Conservation (phyloP, 2,888 invertebrate genomes). For the Chrysolina americana region DNA sequence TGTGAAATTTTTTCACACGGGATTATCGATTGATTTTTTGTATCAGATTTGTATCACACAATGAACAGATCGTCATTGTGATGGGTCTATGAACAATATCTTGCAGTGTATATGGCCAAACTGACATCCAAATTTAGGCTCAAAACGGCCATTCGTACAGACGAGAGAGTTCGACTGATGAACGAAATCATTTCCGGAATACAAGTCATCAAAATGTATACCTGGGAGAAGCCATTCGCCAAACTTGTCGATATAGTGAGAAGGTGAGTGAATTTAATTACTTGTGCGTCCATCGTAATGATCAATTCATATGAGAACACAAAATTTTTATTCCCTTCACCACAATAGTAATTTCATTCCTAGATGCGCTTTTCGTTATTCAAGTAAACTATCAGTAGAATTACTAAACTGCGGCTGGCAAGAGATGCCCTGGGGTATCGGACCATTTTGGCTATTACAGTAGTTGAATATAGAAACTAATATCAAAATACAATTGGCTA, state of each 20-base stretch:
- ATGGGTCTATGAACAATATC: not conserved
- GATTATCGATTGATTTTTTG: not conserved
- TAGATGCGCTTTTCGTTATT: no score
- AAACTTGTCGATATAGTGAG: constrained; percentile 75
- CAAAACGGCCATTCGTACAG: constrained; percentile 85
- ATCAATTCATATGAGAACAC: no score
- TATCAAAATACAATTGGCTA: no score
- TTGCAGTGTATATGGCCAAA: constrained; percentile 20
- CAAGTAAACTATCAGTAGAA: no score
- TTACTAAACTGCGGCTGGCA: no score
- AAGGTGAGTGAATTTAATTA: not conserved
- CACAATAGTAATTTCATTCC: no score
- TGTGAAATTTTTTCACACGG: no score
- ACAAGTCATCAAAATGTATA: constrained; percentile 96
- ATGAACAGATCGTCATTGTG: not conserved
- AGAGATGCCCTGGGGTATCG: no score
- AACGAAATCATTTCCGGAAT: constrained; percentile 91
- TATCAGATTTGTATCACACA: not conserved
- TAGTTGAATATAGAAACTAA: no score
- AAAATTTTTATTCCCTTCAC: no score
- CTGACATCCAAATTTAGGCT: constrained; percentile 79
- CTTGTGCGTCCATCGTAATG: no score
- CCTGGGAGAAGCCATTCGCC: constrained; percentile 92
- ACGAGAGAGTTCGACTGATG: constrained; percentile 89
- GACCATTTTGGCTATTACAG: no score